These are phyloP conservation scores for zebrafish (Danio rerio) DNA, from an alignment of 2,113 vertebrate genomes.

Conservation along the genomic window DNA sequence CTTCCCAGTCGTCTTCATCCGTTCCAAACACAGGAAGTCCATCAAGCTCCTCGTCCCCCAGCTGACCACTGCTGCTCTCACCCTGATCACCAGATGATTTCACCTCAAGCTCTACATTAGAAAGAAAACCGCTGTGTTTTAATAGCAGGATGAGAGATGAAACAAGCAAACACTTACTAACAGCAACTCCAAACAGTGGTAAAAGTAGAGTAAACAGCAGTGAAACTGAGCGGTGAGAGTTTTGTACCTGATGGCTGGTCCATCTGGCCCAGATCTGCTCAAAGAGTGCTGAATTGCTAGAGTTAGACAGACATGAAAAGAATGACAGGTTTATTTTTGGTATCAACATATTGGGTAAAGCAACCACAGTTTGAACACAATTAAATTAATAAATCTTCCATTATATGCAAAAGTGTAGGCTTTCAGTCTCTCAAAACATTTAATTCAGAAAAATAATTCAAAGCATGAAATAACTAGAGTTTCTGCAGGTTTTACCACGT, in stretches of 20 bases:
- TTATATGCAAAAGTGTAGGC: no score
- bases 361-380: neutral
- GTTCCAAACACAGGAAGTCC: conserved; percentile 53
- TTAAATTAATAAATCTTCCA: no score
- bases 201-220: neutral
- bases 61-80: conserved; percentile 2
- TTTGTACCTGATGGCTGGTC: conserved; percentile 40
- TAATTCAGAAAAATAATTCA: no score
- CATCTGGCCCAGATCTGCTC: neutral
- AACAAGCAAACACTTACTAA: neutral
- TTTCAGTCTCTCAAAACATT: no score
- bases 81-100: conserved; percentile 13
- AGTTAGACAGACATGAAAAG: neutral
- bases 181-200: neutral
- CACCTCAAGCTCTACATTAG: neutral
- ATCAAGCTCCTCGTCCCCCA: conserved; percentile 51
- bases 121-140: neutral
- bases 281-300: neutral
- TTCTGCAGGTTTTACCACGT: no score
- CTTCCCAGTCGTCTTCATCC: conserved; percentile 49
- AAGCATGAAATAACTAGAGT: no score
- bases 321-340: neutral
- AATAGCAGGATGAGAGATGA: neutral
- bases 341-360: neutral
- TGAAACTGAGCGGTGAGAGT: neutral